phyloP scores from a whole-genome alignment of 2,113 vertebrate genomes.

The Sciurus niger region DNA sequence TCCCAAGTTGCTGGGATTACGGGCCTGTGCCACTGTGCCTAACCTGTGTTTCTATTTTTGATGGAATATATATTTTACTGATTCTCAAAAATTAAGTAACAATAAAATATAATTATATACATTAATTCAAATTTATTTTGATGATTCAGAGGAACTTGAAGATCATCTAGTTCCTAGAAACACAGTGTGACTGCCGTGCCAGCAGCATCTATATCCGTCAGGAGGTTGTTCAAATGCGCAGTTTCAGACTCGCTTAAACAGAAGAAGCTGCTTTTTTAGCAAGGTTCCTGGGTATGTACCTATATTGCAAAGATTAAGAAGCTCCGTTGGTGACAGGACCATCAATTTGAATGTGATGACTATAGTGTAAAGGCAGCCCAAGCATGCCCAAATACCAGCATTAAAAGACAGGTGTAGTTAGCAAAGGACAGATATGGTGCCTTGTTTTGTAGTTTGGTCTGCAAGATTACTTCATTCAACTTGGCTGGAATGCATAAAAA shows the following conservation, averaged over 20 bases:
- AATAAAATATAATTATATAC: not conserved
- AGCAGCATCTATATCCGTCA: no score
- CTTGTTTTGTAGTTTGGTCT: not conserved
- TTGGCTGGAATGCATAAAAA: not conserved
- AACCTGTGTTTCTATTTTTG: not conserved
- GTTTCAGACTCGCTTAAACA: not conserved
- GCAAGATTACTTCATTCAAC: not conserved
- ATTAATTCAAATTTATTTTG: slow-evolving; percentile 7
- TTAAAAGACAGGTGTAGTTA: not conserved
- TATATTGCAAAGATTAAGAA: not conserved
- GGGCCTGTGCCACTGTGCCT: no score
- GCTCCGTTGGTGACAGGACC: not conserved
- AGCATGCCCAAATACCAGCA: not conserved
- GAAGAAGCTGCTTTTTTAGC: not conserved
- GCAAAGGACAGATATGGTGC: not conserved
- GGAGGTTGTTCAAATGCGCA: not conserved
- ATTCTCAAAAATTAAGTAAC: not conserved
- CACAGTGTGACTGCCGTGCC: not conserved
- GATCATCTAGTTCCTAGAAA: not conserved
- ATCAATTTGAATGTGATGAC: not conserved
- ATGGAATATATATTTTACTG: not conserved
- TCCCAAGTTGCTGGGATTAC: no score
- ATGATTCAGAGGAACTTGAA: not conserved
- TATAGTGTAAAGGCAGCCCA: not conserved
- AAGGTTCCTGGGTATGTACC: not conserved